These are phyloP conservation scores for Bombus affinis DNA, from an alignment of 1,140 invertebrate species.

Conservation along the genomic window DNA sequence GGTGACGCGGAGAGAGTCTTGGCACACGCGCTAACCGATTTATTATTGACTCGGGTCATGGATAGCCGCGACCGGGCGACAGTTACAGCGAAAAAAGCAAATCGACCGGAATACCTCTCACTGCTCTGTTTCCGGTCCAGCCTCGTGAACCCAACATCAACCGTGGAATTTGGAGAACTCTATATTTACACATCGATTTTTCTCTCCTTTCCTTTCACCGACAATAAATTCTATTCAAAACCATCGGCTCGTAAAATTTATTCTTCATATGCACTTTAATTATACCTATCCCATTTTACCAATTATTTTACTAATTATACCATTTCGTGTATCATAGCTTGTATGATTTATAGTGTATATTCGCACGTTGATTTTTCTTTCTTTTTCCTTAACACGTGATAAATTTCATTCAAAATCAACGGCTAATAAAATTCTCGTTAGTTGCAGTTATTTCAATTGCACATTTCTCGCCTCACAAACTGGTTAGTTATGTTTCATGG, in stretches of 20 bases:
- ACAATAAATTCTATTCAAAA: neutral
- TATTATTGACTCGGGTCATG: slow-evolving; percentile 77
- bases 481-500: too few species aligned
- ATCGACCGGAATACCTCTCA: neutral
- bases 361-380: too few species aligned
- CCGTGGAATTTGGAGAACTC: neutral
- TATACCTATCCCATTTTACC: too few species aligned
- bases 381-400: too few species aligned
- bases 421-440: too few species aligned
- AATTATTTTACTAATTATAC: too few species aligned
- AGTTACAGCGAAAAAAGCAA: slow-evolving; percentile 16
- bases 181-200: neutral
- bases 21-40: slow-evolving; percentile 73
- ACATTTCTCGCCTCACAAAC: too few species aligned
- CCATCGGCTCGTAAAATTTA: neutral
- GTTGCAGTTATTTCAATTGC: too few species aligned
- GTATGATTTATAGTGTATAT: too few species aligned
- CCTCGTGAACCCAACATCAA: neutral
- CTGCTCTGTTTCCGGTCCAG: neutral
- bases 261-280: neutral
- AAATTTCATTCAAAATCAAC: too few species aligned
- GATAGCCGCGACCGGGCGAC: slow-evolving; percentile 39
- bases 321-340: too few species aligned
- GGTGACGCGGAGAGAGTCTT: slow-evolving; percentile 64
- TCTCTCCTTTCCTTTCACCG: neutral